phyloP scores from a whole-genome alignment of 2,797 vertebrate species.

The Selene dorsalis region DNA sequence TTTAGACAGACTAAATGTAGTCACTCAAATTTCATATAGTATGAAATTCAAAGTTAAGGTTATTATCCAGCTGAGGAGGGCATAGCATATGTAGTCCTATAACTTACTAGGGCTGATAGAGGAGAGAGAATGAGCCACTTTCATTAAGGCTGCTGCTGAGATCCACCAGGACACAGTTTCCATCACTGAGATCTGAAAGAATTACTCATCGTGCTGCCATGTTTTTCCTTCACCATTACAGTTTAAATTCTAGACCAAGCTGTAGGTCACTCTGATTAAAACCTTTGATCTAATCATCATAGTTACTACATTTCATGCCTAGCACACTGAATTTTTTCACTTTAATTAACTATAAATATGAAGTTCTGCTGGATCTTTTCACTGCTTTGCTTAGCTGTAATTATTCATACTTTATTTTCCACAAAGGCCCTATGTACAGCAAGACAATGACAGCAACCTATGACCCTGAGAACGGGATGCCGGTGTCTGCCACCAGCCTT shows the following conservation, averaged over 20 bases:
- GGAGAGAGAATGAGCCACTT: slow-evolving; percentile 14
- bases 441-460: slow-evolving; percentile 95
- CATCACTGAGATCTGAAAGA: slow-evolving; percentile 58
- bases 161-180: slow-evolving; percentile 40
- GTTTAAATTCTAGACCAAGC: not conserved
- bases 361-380: not conserved
- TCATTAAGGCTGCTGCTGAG: slow-evolving; percentile 10
- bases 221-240: slow-evolving; percentile 4
- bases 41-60: not conserved
- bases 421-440: slow-evolving; percentile 88
- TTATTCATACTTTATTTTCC: not conserved
- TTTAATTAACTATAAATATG: not conserved
- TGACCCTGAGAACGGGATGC: slow-evolving; percentile 91
- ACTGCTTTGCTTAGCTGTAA: not conserved
- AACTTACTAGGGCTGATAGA: not conserved
- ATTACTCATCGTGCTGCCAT: slow-evolving; percentile 44
- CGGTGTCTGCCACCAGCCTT: slow-evolving; percentile 88
- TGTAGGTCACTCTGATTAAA: slow-evolving; percentile 17
- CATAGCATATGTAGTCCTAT: slow-evolving; percentile 3
- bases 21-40: not conserved
- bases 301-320: slow-evolving; percentile 3
- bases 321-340: not conserved
- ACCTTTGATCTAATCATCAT: slow-evolving; percentile 8
- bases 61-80: not conserved
- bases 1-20: not conserved